Conservation (phyloP, 2,797 vertebrate genomes). For the Rhabdomys pumilio region DNA sequence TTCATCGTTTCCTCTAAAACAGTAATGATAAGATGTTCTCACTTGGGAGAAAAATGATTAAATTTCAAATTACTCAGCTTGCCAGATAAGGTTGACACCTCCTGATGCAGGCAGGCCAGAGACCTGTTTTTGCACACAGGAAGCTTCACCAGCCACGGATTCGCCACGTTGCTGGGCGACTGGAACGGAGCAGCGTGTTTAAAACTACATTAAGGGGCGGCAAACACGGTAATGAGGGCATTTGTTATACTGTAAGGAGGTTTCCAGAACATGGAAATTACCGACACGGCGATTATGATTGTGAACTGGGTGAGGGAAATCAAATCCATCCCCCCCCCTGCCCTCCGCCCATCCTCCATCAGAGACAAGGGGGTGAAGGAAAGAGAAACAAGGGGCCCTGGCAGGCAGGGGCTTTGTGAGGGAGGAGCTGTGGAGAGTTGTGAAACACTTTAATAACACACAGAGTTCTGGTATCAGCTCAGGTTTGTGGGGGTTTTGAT, state of each 20-base stretch:
- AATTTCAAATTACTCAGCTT: constrained; percentile 81
- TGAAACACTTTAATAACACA: constrained; percentile 76
- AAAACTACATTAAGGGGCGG: constrained; percentile 62
- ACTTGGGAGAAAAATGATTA: constrained; percentile 79
- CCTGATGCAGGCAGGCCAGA: constrained; percentile 40
- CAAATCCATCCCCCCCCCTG: neutral
- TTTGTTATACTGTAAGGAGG: constrained; percentile 74
- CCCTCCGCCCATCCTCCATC: neutral
- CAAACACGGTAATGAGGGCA: constrained; percentile 63
- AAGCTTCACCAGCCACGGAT: neutral
- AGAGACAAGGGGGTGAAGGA: constrained; percentile 18
- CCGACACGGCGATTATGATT: constrained; percentile 38
- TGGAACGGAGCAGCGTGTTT: constrained; percentile 35
- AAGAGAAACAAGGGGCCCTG: neutral
- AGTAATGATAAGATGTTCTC: constrained; percentile 74
- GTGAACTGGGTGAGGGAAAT: constrained; percentile 71
- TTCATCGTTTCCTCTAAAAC: constrained; percentile 64
- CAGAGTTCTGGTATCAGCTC: constrained; percentile 71
- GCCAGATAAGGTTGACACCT: constrained; percentile 80
- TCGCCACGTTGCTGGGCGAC: neutral
- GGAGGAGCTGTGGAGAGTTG: constrained; percentile 49
- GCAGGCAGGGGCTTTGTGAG: neutral
- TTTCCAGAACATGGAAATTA: constrained; percentile 78
- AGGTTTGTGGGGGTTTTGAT: constrained; percentile 79
- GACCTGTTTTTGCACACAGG: constrained; percentile 56